Conservation (phyloP, 2,113 vertebrate species). For the Eubucco bourcierii region DNA sequence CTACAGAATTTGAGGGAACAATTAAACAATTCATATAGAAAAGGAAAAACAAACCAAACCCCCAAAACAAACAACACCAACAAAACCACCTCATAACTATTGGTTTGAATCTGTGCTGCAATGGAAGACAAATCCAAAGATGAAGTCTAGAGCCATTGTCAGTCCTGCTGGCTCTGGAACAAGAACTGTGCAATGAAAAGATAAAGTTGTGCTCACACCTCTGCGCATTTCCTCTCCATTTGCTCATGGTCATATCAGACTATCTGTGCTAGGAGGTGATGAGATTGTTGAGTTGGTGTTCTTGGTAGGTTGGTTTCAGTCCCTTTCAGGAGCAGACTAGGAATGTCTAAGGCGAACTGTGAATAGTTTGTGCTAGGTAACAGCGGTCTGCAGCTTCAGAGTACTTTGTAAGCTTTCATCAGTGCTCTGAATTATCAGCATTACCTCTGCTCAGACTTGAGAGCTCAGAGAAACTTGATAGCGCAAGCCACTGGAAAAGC, state of each 20-base stretch:
- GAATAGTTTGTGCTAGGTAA: not conserved
- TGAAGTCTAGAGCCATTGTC: not conserved
- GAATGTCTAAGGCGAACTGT: not conserved
- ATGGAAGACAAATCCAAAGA: not conserved
- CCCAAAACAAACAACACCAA: not conserved
- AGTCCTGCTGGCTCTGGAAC: not conserved
- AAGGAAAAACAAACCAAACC: not conserved
- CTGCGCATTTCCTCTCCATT: not conserved
- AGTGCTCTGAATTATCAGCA: not conserved
- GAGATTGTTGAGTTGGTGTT: not conserved
- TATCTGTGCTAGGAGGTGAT: not conserved
- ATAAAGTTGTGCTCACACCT: not conserved
- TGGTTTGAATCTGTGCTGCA: not conserved
- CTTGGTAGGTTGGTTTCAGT: not conserved
- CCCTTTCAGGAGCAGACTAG: not conserved
- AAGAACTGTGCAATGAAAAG: not conserved
- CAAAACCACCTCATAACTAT: not conserved
- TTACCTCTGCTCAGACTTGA: not conserved
- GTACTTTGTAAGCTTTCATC: not conserved
- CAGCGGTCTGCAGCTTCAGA: not conserved
- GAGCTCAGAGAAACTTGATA: not conserved
- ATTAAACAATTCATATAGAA: not conserved
- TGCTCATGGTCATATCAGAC: not conserved
- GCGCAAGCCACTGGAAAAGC: not conserved
- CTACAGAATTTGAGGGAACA: not conserved